Percentiles rank a stretch among this genome's conserved stretches.
Conservation (phyloP, 2,888 invertebrate species). For the Hydrotaea cyrtoneurina region DNA sequence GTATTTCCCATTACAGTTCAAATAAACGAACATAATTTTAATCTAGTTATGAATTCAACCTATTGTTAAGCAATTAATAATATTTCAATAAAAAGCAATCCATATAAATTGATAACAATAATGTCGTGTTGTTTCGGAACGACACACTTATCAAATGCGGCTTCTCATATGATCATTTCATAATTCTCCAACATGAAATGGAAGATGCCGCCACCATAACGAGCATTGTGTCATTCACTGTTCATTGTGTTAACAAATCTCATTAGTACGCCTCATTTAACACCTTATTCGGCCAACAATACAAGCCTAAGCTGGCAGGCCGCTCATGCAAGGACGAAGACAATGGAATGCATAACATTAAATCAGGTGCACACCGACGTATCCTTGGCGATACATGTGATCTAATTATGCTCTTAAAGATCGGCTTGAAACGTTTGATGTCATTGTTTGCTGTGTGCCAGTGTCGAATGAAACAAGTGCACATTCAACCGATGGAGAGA, state of each 20-base stretch:
- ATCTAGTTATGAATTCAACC: slow-evolving; percentile 30
- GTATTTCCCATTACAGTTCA: too few species aligned
- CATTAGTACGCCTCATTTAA: slow-evolving; percentile 80
- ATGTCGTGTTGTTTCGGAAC: slow-evolving; percentile 39
- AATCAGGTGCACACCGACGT: slow-evolving; percentile 53
- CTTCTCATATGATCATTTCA: slow-evolving; percentile 31
- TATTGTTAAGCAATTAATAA: slow-evolving; percentile 36
- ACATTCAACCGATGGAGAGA: not conserved
- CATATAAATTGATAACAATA: slow-evolving; percentile 59
- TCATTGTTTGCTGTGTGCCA: slow-evolving; percentile 9
- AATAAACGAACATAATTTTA: slow-evolving; percentile 5
- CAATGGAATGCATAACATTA: slow-evolving; percentile 60
- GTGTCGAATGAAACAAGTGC: slow-evolving; percentile 47
- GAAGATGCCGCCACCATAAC: slow-evolving; percentile 22
- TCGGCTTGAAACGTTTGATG: slow-evolving; percentile 40
- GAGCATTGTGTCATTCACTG: slow-evolving; percentile 2
- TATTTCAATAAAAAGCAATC: not conserved
- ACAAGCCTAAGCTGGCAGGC: slow-evolving; percentile 21
- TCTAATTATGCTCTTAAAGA: slow-evolving; percentile 52
- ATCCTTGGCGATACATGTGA: slow-evolving; percentile 21
- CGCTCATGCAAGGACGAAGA: slow-evolving; percentile 11
- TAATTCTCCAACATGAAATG: slow-evolving; percentile 33
- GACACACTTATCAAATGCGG: slow-evolving; percentile 53
- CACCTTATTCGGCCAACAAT: slow-evolving; percentile 73
- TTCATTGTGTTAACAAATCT: slow-evolving; percentile 71